Evolutionary conservation across 2,888 invertebrate species (phyloP).

Genomic region (Drosophila meridionalis): DNA sequence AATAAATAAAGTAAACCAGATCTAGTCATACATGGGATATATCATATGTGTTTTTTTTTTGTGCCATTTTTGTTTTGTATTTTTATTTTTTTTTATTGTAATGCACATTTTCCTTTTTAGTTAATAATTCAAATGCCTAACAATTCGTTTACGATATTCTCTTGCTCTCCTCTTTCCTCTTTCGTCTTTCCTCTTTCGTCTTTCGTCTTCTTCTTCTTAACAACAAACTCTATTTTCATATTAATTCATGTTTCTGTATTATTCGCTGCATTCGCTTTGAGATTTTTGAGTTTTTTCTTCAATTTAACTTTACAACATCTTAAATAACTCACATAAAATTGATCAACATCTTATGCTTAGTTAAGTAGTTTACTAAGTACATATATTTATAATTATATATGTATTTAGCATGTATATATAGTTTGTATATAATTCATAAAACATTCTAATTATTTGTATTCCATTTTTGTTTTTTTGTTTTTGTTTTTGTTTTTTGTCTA

Average conservation of each 20-base stretch:
- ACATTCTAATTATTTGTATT: constrained; percentile 63
- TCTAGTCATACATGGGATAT: constrained; percentile 7
- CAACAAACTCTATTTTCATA: constrained; percentile 4
- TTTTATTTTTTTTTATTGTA: constrained; percentile 44
- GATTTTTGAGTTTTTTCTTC: neutral
- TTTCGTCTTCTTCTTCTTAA: neutral
- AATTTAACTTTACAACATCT: constrained; percentile 68
- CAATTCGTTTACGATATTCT: constrained; percentile 35
- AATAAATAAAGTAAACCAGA: constrained; percentile 7
- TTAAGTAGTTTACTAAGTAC: constrained; percentile 17
- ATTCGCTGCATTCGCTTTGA: constrained; percentile 12
- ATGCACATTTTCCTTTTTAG: constrained; percentile 42
- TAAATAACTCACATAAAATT: constrained; percentile 76
- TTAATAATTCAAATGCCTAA: constrained; percentile 51
- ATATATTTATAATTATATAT: neutral
- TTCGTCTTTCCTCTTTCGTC: too few relatives aligned
- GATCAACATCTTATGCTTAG: constrained; percentile 69
- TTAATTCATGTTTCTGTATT: constrained; percentile 6
- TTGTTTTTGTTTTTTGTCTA: constrained; percentile 28
- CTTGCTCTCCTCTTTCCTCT: neutral
- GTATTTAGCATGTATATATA: neutral
- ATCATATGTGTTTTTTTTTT: constrained; percentile 12
- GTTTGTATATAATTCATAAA: constrained; percentile 78
- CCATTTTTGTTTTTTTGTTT: constrained; percentile 33
- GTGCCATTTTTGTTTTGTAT: constrained; percentile 2